These are phyloP conservation scores for Epizoanthus fatuus DNA, from an alignment of 92 coral and sea anemone species.

Conservation along the genomic window DNA sequence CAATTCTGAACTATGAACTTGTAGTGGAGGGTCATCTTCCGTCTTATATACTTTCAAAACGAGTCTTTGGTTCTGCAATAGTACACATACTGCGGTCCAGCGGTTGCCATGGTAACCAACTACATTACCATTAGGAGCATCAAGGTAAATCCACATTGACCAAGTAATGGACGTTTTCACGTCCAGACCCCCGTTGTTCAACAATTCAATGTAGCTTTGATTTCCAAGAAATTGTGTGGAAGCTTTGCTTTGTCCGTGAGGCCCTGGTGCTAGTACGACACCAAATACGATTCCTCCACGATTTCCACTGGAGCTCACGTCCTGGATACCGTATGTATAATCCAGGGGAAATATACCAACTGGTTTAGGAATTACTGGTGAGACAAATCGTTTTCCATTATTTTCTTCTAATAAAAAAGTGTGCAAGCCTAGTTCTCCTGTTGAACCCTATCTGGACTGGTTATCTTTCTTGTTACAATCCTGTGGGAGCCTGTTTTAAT, in stretches of 20 bases:
- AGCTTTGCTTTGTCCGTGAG: not conserved
- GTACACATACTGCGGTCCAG: not conserved
- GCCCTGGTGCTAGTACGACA: slow-evolving; percentile 1
- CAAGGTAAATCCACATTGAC: slow-evolving; percentile 27
- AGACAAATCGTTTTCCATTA: not conserved
- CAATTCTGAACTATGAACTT: not conserved
- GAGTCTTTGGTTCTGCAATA: not conserved
- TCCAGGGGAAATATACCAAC: slow-evolving; percentile 10
- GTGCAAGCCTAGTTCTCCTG: too few species aligned
- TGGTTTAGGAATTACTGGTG: slow-evolving; percentile 19
- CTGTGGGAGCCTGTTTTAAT: too few species aligned
- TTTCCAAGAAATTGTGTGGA: slow-evolving; percentile 14
- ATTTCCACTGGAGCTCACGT: not conserved
- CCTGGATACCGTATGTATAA: not conserved
- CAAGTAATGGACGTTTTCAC: not conserved
- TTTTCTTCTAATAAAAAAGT: not conserved
- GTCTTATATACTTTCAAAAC: not conserved
- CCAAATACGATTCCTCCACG: not conserved
- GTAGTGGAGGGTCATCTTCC: too few species aligned
- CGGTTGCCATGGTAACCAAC: slow-evolving; percentile 6
- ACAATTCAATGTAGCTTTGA: not conserved
- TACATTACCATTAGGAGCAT: slow-evolving; percentile 8
- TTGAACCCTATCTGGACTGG: too few species aligned
- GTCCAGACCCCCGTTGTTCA: not conserved
- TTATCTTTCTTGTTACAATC: too few species aligned